Conservation (phyloP, 2,113 vertebrate species). For the Leucoraja erinaceus region DNA sequence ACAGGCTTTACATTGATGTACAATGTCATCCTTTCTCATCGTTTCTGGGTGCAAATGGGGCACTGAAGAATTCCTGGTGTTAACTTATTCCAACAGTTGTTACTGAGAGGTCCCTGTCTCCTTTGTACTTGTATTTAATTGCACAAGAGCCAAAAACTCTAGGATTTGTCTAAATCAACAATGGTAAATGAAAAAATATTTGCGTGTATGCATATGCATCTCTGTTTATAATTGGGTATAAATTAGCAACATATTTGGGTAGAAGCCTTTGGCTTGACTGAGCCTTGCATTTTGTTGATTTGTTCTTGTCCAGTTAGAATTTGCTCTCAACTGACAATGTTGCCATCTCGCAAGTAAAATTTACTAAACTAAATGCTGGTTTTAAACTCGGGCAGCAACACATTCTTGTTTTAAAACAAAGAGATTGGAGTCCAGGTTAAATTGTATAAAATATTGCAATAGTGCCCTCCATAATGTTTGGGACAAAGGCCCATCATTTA, state of each 20-base stretch:
- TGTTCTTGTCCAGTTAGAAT: background rate
- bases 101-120: background rate
- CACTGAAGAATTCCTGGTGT: background rate
- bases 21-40: background rate
- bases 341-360: background rate
- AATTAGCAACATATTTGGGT: background rate
- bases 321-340: background rate
- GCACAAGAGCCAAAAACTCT: slow-evolving; percentile 18
- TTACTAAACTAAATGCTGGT: background rate
- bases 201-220: background rate
- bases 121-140: background rate
- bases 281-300: background rate
- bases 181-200: background rate
- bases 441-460: background rate
- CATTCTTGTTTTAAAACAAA: too few species aligned
- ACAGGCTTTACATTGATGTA: background rate
- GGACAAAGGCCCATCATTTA: too few species aligned
- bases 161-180: background rate
- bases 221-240: background rate
- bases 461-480: too few species aligned
- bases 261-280: background rate
- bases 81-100: background rate
- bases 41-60: background rate
- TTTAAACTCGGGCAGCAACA: too few species aligned
- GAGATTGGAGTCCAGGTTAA: background rate